A percentile compares a stretch with the other conserved stretches of the same genome.
Evolutionary conservation across 2,888 invertebrate species (phyloP).

Genomic region (Pollenia griseotomentosa): DNA sequence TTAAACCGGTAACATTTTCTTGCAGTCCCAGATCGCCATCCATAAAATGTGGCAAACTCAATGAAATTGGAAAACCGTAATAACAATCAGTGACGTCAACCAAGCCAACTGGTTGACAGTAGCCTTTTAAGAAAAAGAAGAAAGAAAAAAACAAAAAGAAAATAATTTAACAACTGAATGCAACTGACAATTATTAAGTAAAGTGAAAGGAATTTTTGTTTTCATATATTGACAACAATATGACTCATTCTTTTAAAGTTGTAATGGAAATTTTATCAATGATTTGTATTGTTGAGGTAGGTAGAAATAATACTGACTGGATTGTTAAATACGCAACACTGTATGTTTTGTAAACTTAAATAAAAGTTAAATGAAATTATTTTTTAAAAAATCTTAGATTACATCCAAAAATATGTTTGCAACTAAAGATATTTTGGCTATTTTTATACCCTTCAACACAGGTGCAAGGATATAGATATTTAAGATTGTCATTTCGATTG

Average conservation of each 20-base stretch:
- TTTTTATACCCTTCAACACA: too few species aligned
- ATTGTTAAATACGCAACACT: not conserved
- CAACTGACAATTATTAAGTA: not conserved
- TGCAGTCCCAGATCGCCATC: slow-evolving; percentile 88
- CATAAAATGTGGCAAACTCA: slow-evolving; percentile 95
- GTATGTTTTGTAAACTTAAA: too few species aligned
- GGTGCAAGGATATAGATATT: too few species aligned
- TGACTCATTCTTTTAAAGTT: slow-evolving; percentile 24
- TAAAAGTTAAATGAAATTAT: too few species aligned
- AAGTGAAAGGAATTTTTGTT: slow-evolving; percentile 45
- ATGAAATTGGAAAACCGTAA: slow-evolving; percentile 94
- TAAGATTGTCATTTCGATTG: too few species aligned
- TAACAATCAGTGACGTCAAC: slow-evolving; percentile 94
- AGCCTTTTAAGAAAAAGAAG: slow-evolving; percentile 82
- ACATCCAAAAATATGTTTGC: too few species aligned
- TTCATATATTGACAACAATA: not conserved
- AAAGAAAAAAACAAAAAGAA: slow-evolving; percentile 15
- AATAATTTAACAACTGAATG: slow-evolving; percentile 52
- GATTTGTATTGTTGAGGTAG: slow-evolving; percentile 45
- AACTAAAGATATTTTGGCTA: too few species aligned
- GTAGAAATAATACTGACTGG: slow-evolving; percentile 1
- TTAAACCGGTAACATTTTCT: slow-evolving; percentile 88
- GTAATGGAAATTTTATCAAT: slow-evolving; percentile 44
- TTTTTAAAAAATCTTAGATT: too few species aligned
- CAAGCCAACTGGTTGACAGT: slow-evolving; percentile 90